Base-by-base conservation (phyloP, 2,797 vertebrate genomes). In the Phylloscopus collybita region DNA sequence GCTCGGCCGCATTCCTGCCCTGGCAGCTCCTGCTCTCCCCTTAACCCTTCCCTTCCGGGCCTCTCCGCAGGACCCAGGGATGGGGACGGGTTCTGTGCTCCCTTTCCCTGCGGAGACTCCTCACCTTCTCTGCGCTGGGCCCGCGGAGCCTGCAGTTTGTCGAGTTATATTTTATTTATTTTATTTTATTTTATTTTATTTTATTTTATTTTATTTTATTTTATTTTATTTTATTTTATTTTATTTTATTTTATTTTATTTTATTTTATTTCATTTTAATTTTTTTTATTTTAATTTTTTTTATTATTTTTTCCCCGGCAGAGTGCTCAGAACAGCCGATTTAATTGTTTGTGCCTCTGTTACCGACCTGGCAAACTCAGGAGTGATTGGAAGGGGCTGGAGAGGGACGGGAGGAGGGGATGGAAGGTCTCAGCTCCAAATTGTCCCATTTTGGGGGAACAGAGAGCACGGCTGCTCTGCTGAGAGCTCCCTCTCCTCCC, bases 1-100 rank as follows among this genome's bases (percentile, higher is more conserved):
- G 93, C 94, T 60, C 3, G 89, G 89, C 87, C 47, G 90, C 94
- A 95, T 96, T 96, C 96, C 44, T 96, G 66, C 88, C 71, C 21
- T 80, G 73, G 54, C 92, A 90, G 71, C 79, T 56, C 87, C 26
- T 6, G 71, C 71, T 70, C 62, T 51, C 36, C 56, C 70, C 53
- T 96, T 96, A 96, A 96, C 96, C 69, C 90, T 29, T 76, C 56
- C 75, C 2, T 3, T 3, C 13, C 70, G 32, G 1, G 7, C 44
- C 16, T 2, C 65, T 20, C 34, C 1, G 7, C n/a, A 13, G 23
- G 11, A 22, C 7, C 34, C n/a, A 34, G 0, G 2, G 11, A 3
- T 1, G 22, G 32, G 38, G 45, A 44, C 9, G 32, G 13, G 2
- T n/a, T 88, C 51, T 16, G 14, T 42, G 29, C 15, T 6, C 22